phyloP scores from a whole-genome alignment of 2,113 vertebrate genomes.

The Anas platyrhynchos region DNA sequence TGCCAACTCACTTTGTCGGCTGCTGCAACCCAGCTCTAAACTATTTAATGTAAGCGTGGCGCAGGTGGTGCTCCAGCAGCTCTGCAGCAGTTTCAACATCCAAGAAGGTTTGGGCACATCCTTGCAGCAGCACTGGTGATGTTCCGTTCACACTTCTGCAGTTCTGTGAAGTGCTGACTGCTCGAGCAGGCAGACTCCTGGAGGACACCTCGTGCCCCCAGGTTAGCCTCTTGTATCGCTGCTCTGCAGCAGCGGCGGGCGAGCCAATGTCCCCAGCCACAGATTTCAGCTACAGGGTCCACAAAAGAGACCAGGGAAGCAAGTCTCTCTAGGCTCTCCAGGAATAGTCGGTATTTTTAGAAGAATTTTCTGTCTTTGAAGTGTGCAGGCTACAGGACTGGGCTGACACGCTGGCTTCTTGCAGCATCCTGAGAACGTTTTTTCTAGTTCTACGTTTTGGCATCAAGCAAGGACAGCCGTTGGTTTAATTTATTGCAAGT shows the following conservation, averaged over 20 bases:
- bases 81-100: not conserved
- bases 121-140: not conserved
- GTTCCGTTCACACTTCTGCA: not conserved
- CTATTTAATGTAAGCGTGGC: not conserved
- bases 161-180: not conserved
- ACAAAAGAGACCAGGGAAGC: not conserved
- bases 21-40: not conserved
- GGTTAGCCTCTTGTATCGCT: rapidly evolving
- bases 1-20: not conserved
- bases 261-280: not conserved
- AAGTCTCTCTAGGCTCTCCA: rapidly evolving
- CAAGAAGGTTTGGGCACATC: not conserved
- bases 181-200: not conserved
- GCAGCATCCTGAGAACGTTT: not conserved
- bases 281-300: rapidly evolving
- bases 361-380: not conserved
- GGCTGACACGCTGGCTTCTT: not conserved
- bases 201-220: not conserved
- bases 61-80: not conserved
- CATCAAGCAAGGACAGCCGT: not conserved
- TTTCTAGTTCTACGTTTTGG: not conserved
- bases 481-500: not conserved
- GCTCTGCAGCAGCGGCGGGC: not conserved
- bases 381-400: too few relatives aligned
- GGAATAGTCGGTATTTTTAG: not conserved